Conservation (phyloP, 2,113 vertebrate genomes). For the Psephotus haematonotus region DNA sequence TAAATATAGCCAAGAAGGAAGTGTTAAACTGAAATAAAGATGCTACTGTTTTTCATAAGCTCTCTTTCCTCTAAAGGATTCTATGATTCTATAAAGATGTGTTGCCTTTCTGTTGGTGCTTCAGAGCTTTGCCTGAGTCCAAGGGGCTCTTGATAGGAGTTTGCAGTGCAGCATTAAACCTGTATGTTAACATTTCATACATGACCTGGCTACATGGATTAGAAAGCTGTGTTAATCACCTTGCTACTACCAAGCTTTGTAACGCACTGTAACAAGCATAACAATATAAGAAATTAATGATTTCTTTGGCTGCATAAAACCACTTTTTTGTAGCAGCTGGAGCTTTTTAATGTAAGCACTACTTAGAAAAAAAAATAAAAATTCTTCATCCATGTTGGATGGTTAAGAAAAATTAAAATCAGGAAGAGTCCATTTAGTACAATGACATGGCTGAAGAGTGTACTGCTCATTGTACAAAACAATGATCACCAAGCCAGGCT, state of each 20-base stretch:
- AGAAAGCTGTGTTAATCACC: neutral
- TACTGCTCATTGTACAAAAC: neutral
- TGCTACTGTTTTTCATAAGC: neutral
- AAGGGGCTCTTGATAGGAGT: neutral
- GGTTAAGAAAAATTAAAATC: neutral
- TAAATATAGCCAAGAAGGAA: slow-evolving; percentile 11
- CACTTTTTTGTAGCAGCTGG: neutral
- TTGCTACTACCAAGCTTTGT: neutral
- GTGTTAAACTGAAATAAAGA: slow-evolving; percentile 5
- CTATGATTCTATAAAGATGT: neutral
- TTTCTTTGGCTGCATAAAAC: neutral
- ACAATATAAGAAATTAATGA: neutral
- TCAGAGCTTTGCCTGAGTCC: neutral
- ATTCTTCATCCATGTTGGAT: neutral
- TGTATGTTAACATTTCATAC: neutral
- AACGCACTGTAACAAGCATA: neutral
- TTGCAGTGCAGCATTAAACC: neutral
- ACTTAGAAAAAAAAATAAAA: neutral
- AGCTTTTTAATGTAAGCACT: neutral
- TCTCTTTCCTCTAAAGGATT: neutral
- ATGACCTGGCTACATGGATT: neutral
- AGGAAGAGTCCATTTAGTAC: neutral
- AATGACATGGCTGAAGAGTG: neutral
- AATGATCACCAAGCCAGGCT: neutral
- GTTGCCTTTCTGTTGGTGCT: neutral